phyloP scores from a whole-genome alignment of 2,797 vertebrate species.

The Stomatorhinus walkeri region DNA sequence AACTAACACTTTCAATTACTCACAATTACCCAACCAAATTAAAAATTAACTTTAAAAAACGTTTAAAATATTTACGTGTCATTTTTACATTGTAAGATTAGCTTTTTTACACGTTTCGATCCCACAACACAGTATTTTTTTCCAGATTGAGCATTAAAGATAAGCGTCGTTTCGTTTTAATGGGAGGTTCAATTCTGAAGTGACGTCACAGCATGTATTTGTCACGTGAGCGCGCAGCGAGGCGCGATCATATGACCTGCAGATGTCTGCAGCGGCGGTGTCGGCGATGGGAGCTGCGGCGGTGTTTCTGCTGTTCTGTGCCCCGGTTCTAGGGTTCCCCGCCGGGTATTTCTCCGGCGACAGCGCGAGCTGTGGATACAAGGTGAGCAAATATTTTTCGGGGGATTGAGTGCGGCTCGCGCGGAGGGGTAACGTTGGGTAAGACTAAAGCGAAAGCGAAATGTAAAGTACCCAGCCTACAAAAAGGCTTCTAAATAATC shows the following conservation, averaged over 20 bases:
- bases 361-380: conserved; percentile 43
- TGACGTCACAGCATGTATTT: neutral
- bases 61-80: neutral
- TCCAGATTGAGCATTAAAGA: neutral
- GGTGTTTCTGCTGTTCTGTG: neutral
- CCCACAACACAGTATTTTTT: neutral
- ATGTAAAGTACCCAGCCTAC: neutral
- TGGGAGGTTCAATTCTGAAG: neutral
- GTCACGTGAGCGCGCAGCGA: conserved; percentile 4
- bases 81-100: neutral
- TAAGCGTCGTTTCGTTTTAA: neutral
- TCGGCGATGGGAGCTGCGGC: fast-evolving
- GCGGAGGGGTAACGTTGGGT: neutral
- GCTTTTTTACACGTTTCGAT: neutral
- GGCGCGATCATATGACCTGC: conserved; percentile 44
- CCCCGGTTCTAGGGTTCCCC: conserved; percentile 36
- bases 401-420: too few species aligned
- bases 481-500: neutral
- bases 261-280: conserved; percentile 40
- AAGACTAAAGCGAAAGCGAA: neutral
- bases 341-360: conserved; percentile 9
- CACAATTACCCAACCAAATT: neutral
- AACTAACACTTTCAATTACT: neutral
- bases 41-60: neutral
- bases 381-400: conserved; percentile 34